A percentile compares a stretch with the other conserved stretches of the same genome.
phyloP scores from a whole-genome alignment of 2,113 vertebrate genomes.

The Pontoporia blainvillei region DNA sequence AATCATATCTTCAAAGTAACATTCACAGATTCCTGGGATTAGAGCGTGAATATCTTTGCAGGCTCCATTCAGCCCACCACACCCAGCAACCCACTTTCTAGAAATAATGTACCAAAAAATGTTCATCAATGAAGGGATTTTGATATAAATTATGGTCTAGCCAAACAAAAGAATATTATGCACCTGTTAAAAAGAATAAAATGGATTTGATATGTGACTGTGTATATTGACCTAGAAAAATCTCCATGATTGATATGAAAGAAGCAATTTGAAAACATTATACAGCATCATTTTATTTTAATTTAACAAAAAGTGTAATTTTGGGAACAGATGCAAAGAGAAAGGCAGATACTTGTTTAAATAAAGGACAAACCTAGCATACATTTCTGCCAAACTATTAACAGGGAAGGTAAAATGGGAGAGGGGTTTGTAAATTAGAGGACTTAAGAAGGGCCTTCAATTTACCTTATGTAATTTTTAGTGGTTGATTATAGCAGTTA shows the following conservation, averaged over 20 bases:
- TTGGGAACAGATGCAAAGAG: not conserved
- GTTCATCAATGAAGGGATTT: not conserved
- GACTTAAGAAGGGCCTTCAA: not conserved
- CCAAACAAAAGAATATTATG: not conserved
- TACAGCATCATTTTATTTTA: not conserved
- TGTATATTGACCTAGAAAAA: not conserved
- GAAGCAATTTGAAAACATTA: not conserved
- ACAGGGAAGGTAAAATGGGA: not conserved
- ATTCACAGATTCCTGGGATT: not conserved
- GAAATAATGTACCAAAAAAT: not conserved
- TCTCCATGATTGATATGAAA: not conserved
- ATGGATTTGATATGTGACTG: not conserved
- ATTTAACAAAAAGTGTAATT: not conserved
- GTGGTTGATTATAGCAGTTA: not conserved
- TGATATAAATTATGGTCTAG: not conserved
- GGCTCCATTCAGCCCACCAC: not conserved
- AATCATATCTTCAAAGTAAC: not conserved
- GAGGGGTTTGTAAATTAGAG: not conserved
- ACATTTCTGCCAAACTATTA: not conserved
- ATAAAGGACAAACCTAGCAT: not conserved
- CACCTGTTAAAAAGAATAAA: not conserved
- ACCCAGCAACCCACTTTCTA: not conserved
- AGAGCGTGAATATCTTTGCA: not conserved
- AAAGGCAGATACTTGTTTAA: not conserved
- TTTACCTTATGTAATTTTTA: not conserved